Evolutionary conservation across 92 coral and sea anemone species (phyloP).

Genomic region (Anthopleura xanthogrammica): DNA sequence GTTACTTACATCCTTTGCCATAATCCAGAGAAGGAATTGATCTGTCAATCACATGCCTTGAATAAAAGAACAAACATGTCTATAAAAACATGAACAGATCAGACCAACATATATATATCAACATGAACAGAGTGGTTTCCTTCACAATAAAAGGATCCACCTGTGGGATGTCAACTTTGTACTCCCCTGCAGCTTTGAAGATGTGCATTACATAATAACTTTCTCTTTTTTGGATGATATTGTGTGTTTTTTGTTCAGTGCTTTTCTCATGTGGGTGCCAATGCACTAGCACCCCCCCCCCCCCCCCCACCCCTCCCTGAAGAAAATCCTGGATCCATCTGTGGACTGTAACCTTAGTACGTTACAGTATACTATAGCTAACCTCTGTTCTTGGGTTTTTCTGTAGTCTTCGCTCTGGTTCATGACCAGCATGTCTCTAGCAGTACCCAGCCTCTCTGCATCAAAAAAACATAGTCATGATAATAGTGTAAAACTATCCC

Average conservation of each 20-base stretch:
- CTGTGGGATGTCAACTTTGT: no score
- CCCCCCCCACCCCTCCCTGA: no score
- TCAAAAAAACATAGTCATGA: not conserved
- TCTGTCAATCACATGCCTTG: constrained; percentile 84
- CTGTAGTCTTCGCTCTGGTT: constrained; percentile 98
- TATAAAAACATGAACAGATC: no score
- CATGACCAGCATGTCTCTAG: constrained; percentile 96
- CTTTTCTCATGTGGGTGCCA: no score
- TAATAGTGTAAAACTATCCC: not conserved
- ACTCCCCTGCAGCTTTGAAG: no score
- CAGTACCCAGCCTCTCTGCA: constrained; percentile 57
- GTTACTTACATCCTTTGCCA: constrained; percentile 96
- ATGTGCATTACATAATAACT: no score
- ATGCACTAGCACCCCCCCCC: no score
- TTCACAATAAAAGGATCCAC: no score
- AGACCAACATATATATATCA: no score
- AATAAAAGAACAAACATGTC: not conserved
- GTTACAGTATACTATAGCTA: not conserved
- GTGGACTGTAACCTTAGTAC: not conserved
- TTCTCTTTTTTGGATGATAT: no score
- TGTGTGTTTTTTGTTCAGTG: no score
- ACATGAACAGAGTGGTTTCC: no score
- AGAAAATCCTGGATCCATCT: not conserved
- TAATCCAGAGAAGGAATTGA: constrained; percentile 89
- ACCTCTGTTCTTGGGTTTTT: constrained; percentile 91